These are phyloP conservation scores for Channallabes apus DNA, from an alignment of 2,797 vertebrate species.

Conservation along the genomic window DNA sequence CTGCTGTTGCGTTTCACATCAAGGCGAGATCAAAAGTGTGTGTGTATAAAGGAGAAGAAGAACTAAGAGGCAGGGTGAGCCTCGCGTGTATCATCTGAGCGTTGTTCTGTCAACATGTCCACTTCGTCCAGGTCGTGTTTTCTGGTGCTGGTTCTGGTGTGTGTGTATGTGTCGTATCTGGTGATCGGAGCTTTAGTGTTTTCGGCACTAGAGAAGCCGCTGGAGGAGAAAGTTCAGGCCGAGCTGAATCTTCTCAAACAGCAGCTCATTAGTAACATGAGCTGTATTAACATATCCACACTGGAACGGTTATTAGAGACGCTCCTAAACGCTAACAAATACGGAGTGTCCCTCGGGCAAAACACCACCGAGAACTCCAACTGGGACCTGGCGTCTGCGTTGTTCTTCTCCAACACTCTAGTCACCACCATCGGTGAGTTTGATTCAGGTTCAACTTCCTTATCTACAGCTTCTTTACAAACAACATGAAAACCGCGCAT, in stretches of 20 bases:
- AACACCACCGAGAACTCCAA: constrained; percentile 72
- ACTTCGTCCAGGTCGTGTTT: constrained; percentile 69
- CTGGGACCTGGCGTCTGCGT: constrained; percentile 87
- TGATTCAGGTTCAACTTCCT: background rate
- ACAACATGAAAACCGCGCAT: background rate
- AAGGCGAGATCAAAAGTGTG: background rate
- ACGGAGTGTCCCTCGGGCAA: constrained; percentile 75
- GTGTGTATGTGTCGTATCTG: constrained; percentile 79
- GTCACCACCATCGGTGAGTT: constrained; percentile 90
- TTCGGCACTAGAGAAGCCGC: constrained; percentile 82
- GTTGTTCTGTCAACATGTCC: constrained; percentile 61
- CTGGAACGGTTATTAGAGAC: constrained; percentile 78
- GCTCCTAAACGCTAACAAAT: constrained; percentile 79
- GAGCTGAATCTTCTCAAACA: constrained; percentile 75
- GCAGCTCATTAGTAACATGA: constrained; percentile 74
- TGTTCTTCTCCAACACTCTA: constrained; percentile 90
- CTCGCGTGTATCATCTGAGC: background rate
- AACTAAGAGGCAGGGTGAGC: no score
- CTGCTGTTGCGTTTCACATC: background rate
- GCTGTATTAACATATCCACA: constrained; percentile 75
- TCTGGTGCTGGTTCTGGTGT: constrained; percentile 72
- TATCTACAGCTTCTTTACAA: background rate
- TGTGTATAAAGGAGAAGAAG: constrained; percentile 2
- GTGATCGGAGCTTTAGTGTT: constrained; percentile 83
- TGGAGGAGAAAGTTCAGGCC: constrained; percentile 74